These are phyloP conservation scores for Acronicta aceris DNA, from an alignment of 2,888 invertebrate species.

Conservation along the genomic window DNA sequence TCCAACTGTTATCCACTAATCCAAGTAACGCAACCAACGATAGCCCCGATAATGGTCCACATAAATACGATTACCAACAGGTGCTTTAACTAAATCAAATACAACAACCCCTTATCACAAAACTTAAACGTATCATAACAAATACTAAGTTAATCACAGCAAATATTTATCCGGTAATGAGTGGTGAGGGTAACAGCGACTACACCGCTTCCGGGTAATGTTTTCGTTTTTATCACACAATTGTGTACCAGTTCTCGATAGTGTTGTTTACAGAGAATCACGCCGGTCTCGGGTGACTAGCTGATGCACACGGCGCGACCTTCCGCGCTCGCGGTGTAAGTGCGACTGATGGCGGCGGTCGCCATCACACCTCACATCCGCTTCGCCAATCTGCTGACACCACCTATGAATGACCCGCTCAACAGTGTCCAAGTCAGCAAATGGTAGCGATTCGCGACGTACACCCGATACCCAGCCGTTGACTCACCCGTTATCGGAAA, in stretches of 20 bases:
- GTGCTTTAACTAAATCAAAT: constrained; percentile 73
- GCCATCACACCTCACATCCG: constrained; percentile 67
- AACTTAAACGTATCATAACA: constrained; percentile 56
- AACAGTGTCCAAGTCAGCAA: constrained; percentile 69
- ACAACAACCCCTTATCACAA: constrained; percentile 59
- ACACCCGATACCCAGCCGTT: constrained; percentile 60
- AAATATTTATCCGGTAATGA: constrained; percentile 63
- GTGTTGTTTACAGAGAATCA: constrained; percentile 71
- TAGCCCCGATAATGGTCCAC: constrained; percentile 63
- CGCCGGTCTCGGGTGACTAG: constrained; percentile 62
- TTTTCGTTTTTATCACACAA: constrained; percentile 76
- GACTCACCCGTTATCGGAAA: constrained; percentile 86
- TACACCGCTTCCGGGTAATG: constrained; percentile 69
- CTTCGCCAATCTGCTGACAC: constrained; percentile 70
- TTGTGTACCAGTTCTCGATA: constrained; percentile 68
- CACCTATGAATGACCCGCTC: constrained; percentile 71
- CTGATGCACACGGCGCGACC: constrained; percentile 64
- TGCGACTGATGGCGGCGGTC: constrained; percentile 67
- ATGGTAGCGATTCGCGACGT: constrained; percentile 48
- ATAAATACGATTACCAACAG: constrained; percentile 67
- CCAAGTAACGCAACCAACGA: constrained; percentile 59
- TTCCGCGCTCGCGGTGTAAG: constrained; percentile 66
- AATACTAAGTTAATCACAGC: constrained; percentile 61
- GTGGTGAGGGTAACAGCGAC: constrained; percentile 39
- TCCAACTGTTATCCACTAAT: constrained; percentile 68